These are phyloP conservation scores for Achatina immaculata DNA, from an alignment of 1,140 invertebrate species.

Conservation along the genomic window DNA sequence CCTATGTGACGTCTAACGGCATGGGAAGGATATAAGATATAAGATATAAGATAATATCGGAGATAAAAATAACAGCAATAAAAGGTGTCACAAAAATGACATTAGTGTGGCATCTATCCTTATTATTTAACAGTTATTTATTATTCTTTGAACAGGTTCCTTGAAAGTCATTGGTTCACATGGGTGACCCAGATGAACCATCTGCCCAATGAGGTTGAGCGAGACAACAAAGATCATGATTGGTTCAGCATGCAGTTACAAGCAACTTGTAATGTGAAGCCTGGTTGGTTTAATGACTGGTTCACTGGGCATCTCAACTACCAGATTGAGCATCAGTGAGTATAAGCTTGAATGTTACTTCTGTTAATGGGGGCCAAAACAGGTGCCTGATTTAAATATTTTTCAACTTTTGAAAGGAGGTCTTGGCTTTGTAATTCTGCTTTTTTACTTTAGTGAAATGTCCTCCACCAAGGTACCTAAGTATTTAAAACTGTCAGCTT, in stretches of 20 bases:
- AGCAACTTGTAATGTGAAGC: slow-evolving; percentile 59
- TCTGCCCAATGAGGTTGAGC: slow-evolving; percentile 64
- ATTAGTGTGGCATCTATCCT: no score
- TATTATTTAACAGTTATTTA: no score
- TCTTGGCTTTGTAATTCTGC: background rate
- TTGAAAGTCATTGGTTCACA: slow-evolving; percentile 68
- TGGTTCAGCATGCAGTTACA: slow-evolving; percentile 63
- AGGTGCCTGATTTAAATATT: background rate
- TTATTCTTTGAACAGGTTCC: slow-evolving; percentile 49
- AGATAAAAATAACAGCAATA: no score
- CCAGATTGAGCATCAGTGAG: slow-evolving; percentile 71
- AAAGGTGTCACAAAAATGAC: no score
- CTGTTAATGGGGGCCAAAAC: background rate
- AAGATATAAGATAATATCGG: no score
- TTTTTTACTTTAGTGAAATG: background rate
- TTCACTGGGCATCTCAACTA: slow-evolving; percentile 70
- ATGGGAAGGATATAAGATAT: no score
- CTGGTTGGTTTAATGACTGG: slow-evolving; percentile 65
- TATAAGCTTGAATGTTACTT: background rate
- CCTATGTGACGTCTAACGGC: no score
- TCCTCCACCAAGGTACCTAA: background rate
- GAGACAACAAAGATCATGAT: slow-evolving; percentile 51
- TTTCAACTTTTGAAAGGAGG: background rate
- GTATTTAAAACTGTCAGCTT: slow-evolving; percentile 14
- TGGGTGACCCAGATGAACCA: slow-evolving; percentile 69